phyloP scores from a whole-genome alignment of 2,888 invertebrate species.

The Eupithecia vulgata region DNA sequence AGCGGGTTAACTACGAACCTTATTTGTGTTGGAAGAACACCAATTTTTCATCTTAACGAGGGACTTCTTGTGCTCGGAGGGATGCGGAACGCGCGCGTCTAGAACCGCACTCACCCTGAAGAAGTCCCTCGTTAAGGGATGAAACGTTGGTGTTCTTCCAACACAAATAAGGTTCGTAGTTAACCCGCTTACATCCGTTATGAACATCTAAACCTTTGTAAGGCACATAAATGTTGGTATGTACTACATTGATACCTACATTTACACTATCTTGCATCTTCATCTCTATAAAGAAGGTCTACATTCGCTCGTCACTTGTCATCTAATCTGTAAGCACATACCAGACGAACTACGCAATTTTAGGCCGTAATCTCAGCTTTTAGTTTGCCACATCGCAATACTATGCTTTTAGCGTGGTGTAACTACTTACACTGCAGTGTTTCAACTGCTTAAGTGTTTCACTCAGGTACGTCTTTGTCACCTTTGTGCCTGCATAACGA shows the following conservation, averaged over 20 bases:
- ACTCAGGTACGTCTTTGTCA: background rate
- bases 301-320: slow-evolving; percentile 23
- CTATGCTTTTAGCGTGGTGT: slow-evolving; percentile 53
- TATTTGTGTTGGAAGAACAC: no score
- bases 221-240: background rate
- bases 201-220: no score
- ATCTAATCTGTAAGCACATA: slow-evolving; percentile 32
- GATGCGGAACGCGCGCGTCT: no score
- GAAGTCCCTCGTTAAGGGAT: no score
- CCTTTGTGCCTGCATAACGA: background rate
- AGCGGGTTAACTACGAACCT: no score
- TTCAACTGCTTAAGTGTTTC: slow-evolving; percentile 6
- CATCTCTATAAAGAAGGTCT: background rate
- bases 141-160: no score
- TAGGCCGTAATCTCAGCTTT: slow-evolving; percentile 48
- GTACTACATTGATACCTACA: background rate
- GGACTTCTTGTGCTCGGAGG: no score
- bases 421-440: slow-evolving; percentile 5
- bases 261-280: background rate
- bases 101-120: no score
- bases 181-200: no score
- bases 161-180: no score
- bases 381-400: slow-evolving; percentile 50
- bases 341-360: slow-evolving; percentile 38
- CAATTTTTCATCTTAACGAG: no score